Evolutionary conservation across 2,113 vertebrate genomes (phyloP), one percentile per base, ranked within the genome.

Genomic region (Protomyctophum bolini): DNA sequence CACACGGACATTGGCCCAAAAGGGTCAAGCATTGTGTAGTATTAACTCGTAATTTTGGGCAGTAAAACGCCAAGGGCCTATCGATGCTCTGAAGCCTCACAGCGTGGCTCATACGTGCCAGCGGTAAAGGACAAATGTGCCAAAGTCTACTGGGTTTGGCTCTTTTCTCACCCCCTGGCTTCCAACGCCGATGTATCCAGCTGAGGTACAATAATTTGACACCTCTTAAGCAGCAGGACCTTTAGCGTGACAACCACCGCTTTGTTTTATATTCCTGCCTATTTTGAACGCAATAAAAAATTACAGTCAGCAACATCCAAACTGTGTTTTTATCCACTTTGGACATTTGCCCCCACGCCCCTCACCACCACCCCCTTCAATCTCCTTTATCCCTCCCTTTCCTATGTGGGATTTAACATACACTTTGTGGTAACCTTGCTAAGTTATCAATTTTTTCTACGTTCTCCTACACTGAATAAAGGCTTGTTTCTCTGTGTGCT

Each of bases 181-280:
- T 83, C 73, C 2, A 58, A 58, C 57, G 63, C 81, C 71, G 80
- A 86, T 89, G 87, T 92, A 93, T 94, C 89, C 92, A 94, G 93
- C 93, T 94, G 93, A 95, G 94, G 91, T 94, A 92, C 87, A 94
- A 94, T 91, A 94, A 95, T 94, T 90, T 87, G 94, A 95, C 93
- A 94, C 93, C 92, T 93, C 87, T 90, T 89, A 91, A 93, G 87
- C 91, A 92, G 91, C 90, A 84, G 91, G 90, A 92, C 87, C 91
- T 90, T 86, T 83, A 89, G 83, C 68, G 80, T 86, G 92, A 95
- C 94, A 95, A 94, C 86, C 87, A 58, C 86, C 79, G 91, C 92
- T 93, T 95, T 95, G 92, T 95, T 93, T 92, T 88, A 85, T 81
- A 88, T 86, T 81, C 86, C 83, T 79, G 83, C 89, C 74, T 86